Evolutionary conservation across 2,888 invertebrate species (phyloP), one percentile per base, ranked within the genome.

Genomic region (Athalia circularis): DNA sequence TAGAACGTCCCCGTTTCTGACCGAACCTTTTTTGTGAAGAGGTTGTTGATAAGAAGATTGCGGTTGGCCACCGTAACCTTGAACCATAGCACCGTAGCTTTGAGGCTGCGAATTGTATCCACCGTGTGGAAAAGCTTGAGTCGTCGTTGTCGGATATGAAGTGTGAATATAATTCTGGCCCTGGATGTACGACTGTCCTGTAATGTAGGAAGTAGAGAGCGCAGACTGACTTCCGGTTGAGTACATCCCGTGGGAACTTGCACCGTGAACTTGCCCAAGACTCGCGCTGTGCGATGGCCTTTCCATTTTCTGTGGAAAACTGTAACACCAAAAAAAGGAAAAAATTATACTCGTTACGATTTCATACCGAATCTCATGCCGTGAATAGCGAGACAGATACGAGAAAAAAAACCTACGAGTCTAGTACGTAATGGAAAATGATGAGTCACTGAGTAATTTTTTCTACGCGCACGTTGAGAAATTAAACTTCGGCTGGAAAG

Each of bases 21-120:
- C 92, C 45, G 94, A 93, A 77, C 93, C 93, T 87, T 94, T 94
- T 87, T 94, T 94, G 87, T 93, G 92, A 83, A 93, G 89, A 74
- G 92, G 91, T 86, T 93, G 93, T 74, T 90, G 90, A 81, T 88
- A 89, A 43, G 84, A 85, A 43, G 86, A 82, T 79, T 89, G 89
- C 0, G 86, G 86, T 74, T 89, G 89, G 54, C 88, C 89, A 3
- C 89, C 89, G 77, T 87, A 90, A 5, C 87, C 89, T 80, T 90
- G 90, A 4, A 88, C 90, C 84, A 89, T 87, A 50, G 87, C 85
- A 6, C 89, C 90, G 79, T 90, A 89, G 76, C 88, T 89, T 77
- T 89, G 90, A 2, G 89, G 87, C 79, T 89, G 90, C 8, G 81
- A 57, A 43, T 0, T 84, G 75, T 89, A 87, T 11, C 83, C 85